phyloP scores from a whole-genome alignment of 2,113 vertebrate genomes.

The Microtus ochrogaster region DNA sequence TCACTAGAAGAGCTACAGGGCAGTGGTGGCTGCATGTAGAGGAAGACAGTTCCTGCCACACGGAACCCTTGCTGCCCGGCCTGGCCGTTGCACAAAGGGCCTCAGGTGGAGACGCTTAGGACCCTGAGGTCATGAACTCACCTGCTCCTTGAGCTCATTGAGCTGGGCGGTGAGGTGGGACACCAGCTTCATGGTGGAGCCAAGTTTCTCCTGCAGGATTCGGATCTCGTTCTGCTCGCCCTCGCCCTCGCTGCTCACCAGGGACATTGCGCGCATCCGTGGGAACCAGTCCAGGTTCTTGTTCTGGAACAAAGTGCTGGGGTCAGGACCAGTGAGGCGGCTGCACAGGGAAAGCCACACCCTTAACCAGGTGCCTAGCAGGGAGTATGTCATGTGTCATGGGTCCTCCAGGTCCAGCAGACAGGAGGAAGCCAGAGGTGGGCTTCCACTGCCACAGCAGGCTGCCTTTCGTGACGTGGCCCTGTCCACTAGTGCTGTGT shows the following conservation, averaged over 20 bases:
- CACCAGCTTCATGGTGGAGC: slow-evolving; percentile 95
- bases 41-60: too few species aligned
- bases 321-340: neutral
- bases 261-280: slow-evolving; percentile 98
- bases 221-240: slow-evolving; percentile 98
- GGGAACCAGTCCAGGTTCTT: slow-evolving; percentile 99
- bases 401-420: neutral
- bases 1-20: neutral
- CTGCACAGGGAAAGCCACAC: neutral
- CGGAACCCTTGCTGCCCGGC: neutral
- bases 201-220: slow-evolving; percentile 95
- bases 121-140: slow-evolving; percentile 65
- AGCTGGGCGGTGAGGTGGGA: slow-evolving; percentile 93
- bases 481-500: neutral
- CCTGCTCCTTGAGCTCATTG: slow-evolving; percentile 97
- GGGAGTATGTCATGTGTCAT: neutral
- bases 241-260: slow-evolving; percentile 96
- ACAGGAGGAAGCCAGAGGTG: neutral
- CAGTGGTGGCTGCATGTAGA: neutral
- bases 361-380: neutral
- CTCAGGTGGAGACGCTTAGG: rapidly evolving
- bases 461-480: neutral
- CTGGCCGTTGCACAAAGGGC: neutral
- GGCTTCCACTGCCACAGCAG: neutral
- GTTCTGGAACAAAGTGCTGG: slow-evolving; percentile 86